These are phyloP conservation scores for Aulostomus chinensis DNA, from an alignment of 2,797 vertebrate species.

Conservation along the genomic window DNA sequence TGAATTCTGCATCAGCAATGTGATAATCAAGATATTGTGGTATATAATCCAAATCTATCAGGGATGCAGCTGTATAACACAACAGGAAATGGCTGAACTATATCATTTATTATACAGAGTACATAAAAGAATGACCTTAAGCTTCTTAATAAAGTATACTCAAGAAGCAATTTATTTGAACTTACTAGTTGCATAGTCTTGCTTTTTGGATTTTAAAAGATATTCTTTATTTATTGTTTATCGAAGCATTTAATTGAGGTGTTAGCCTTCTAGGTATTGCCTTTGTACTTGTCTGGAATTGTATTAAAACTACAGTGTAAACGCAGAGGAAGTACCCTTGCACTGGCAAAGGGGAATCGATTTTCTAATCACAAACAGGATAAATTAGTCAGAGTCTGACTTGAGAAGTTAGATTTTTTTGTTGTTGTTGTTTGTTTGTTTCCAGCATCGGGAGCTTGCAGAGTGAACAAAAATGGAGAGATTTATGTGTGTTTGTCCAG, in stretches of 20 bases:
- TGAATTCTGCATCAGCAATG: slow-evolving; percentile 62
- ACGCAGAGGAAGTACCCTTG: slow-evolving; percentile 16
- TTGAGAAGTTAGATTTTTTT: slow-evolving; percentile 16
- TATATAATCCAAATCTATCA: slow-evolving; percentile 70
- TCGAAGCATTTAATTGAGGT: slow-evolving; percentile 54
- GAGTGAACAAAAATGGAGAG: slow-evolving; percentile 17
- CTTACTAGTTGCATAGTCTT: slow-evolving; percentile 50
- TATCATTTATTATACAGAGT: slow-evolving; percentile 51
- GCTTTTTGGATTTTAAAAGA: slow-evolving; percentile 54
- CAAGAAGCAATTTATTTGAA: slow-evolving; percentile 47
- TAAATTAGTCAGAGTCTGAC: slow-evolving; percentile 5
- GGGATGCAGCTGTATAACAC: slow-evolving; percentile 63
- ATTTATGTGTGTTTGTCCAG: slow-evolving; percentile 27
- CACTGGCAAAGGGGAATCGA: slow-evolving; percentile 4
- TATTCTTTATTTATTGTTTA: slow-evolving; percentile 75
- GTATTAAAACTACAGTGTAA: slow-evolving; percentile 19
- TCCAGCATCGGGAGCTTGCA: slow-evolving; percentile 3
- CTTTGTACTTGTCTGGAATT: slow-evolving; percentile 37
- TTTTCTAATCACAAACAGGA: slow-evolving; percentile 7
- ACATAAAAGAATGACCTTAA: slow-evolving; percentile 41
- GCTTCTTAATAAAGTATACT: slow-evolving; percentile 63
- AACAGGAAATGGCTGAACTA: slow-evolving; percentile 48
- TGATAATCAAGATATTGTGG: slow-evolving; percentile 61
- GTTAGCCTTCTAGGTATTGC: slow-evolving; percentile 51
- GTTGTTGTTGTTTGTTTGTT: background rate